Evolutionary conservation across 2,113 vertebrate species (phyloP), one percentile per base, ranked within the genome.

Genomic region (Gobio gobio): DNA sequence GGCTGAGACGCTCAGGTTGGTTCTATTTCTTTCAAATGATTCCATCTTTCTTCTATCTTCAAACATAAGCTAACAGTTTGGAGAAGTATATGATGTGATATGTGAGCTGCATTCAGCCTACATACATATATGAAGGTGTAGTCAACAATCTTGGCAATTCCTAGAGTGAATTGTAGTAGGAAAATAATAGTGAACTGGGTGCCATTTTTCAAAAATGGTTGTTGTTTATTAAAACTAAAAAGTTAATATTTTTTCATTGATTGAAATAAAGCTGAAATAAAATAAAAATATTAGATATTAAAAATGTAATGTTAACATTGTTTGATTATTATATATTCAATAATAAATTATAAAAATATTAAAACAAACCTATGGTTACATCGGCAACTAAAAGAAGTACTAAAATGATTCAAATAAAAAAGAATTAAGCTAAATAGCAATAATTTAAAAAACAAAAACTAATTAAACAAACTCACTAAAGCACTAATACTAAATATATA

Each of bases 1-100:
- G 96, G 96, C 96, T 24, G 96, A 97, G 89, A 96, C 96, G 85
- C 95, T 97, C 89, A 95, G 96, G 96, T 97, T 10, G 45, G 86
- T 75, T 56, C 18, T 13, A 63, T 18, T 45, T 5, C 14, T 59
- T 16, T 7, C 2, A 12, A 12, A 14, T 49, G 26, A 56, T 73
- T 5, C 3, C 13, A 10, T 47, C n/a, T 47, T 47, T 54, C 24
- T 40, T 61, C 10, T 8, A 7, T 49, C 7, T 68, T 77, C 18
- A 40, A 40, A 58, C 36, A 26, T n/a, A n/a, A n/a, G n/a, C n/a
- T n/a, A n/a, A n/a, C n/a, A n/a, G n/a, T n/a, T n/a, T n/a, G n/a
- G n/a, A n/a, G n/a, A n/a, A n/a, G n/a, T n/a, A n/a, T n/a, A n/a
- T n/a, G n/a, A n/a, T n/a, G n/a, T n/a, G n/a, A n/a, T n/a, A n/a